These are phyloP conservation scores for Liasis olivaceus DNA, from an alignment of 2,797 vertebrate genomes.

Conservation along the genomic window DNA sequence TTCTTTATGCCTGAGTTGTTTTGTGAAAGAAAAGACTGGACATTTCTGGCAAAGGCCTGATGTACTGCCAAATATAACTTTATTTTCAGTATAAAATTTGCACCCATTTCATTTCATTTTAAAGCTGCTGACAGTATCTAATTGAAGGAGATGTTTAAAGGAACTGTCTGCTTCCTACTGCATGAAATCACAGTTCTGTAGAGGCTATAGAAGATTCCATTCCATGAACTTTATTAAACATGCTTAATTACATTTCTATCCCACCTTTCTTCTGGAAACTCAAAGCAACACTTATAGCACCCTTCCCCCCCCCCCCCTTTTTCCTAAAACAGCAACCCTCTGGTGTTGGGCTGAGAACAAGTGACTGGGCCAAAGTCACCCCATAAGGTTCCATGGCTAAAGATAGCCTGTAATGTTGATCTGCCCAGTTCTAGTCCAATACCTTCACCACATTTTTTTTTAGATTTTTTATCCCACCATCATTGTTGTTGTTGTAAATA, in stretches of 20 bases:
- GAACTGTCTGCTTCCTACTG: background rate
- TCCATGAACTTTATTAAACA: background rate
- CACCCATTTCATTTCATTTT: background rate
- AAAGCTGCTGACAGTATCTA: background rate
- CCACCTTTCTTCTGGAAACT: background rate
- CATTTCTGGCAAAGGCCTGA: background rate
- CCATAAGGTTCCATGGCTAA: background rate
- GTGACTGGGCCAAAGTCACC: background rate
- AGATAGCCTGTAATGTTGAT: background rate
- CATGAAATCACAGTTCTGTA: background rate
- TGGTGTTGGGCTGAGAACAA: background rate
- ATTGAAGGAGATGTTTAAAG: background rate
- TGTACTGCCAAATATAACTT: background rate
- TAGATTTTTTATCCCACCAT: too few species aligned
- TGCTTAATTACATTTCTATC: background rate
- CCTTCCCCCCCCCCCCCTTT: background rate
- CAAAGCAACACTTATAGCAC: background rate
- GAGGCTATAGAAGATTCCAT: background rate
- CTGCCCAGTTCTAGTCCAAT: background rate
- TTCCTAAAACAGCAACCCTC: background rate
- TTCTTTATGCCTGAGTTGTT: background rate
- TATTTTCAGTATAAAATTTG: background rate
- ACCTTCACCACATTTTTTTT: background rate
- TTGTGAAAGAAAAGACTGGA: background rate
- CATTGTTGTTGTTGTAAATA: too few species aligned